Evolutionary conservation across 2,113 vertebrate genomes (phyloP), one percentile per base, ranked within the genome.

Genomic region (Morone saxatilis): DNA sequence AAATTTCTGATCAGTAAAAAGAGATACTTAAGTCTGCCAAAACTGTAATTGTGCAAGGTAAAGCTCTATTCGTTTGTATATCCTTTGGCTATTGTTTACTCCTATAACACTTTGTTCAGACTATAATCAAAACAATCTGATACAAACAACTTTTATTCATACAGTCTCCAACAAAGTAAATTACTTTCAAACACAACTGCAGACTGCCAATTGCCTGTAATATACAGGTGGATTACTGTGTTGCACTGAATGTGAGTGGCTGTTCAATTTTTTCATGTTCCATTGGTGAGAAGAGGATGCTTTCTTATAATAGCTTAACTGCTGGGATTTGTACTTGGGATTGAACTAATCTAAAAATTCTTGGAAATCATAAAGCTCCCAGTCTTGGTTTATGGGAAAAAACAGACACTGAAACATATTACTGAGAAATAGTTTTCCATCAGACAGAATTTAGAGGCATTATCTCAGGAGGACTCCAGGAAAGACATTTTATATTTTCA

Each of bases 401-500:
- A 87, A 71, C 50, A 56, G 45, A 54, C 16, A 65, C 54, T 54
- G 78, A 72, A 47, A 57, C 71, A 73, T 59, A 56, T 59, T 60
- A 38, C 43, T 47, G 11, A 62, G 69, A 72, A n/a, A 57, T 57
- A 61, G 50, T 54, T 69, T 69, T 72, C 60, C 36, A 56, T 74
- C 76, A 65, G 76, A 45, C 59, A 73, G 38, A 74, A 66, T 10
- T 14, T 61, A 36, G 56, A 54, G 19, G 67, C 45, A 53, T 31
- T 66, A 61, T 59, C 47, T 47, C 9, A 0, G 19, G 20, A 59
- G 19, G 9, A 51, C 31, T 48, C 16, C n/a, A 75, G 71, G 65
- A 78, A 48, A 76, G 48, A 53, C 36, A 50, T 59, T 76, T 81
- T 50, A 48, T 47, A 66, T 87, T 77, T 78, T 70, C 43, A 57